Percentiles rank a stretch among this genome's conserved stretches.
These are phyloP conservation scores for Thysanoteuthis rhombus DNA, from an alignment of 2,888 invertebrate species.

Conservation along the genomic window DNA sequence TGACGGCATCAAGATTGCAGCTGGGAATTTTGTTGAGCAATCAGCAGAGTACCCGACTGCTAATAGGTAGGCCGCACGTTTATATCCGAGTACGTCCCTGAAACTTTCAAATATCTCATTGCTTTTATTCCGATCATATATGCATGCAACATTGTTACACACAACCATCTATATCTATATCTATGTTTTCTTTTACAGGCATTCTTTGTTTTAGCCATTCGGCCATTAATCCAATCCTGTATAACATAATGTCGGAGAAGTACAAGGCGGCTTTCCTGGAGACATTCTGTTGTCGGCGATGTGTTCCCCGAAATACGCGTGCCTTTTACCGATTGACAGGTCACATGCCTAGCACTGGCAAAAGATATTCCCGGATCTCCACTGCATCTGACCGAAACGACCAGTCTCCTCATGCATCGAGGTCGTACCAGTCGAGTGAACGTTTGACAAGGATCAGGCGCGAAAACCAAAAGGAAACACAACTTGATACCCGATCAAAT, in stretches of 20 bases:
- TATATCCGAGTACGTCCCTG: too few relatives aligned
- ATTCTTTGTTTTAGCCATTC: constrained; percentile 92
- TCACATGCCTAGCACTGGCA: neutral
- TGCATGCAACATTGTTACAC: too few relatives aligned
- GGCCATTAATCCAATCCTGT: constrained; percentile 91
- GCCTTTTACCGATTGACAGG: neutral
- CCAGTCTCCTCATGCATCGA: neutral
- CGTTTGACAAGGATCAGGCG: neutral
- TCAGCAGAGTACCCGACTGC: too few relatives aligned
- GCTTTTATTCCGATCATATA: too few relatives aligned
- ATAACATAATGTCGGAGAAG: constrained; percentile 93
- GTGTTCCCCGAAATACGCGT: neutral
- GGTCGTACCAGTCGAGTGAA: neutral
- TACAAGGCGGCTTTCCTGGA: constrained; percentile 92
- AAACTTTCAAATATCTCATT: too few relatives aligned
- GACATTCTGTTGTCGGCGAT: constrained; percentile 64
- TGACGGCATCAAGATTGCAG: too few relatives aligned
- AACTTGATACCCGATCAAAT: neutral
- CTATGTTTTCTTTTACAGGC: constrained; percentile 71
- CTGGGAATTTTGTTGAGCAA: too few relatives aligned
- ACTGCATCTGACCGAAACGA: neutral
- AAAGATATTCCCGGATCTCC: neutral
- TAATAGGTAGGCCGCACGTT: too few relatives aligned
- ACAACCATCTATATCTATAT: too few relatives aligned
- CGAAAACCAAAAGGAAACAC: neutral